Conservation (phyloP, 2,888 invertebrate genomes). For the Drosophila multiciliata region DNA sequence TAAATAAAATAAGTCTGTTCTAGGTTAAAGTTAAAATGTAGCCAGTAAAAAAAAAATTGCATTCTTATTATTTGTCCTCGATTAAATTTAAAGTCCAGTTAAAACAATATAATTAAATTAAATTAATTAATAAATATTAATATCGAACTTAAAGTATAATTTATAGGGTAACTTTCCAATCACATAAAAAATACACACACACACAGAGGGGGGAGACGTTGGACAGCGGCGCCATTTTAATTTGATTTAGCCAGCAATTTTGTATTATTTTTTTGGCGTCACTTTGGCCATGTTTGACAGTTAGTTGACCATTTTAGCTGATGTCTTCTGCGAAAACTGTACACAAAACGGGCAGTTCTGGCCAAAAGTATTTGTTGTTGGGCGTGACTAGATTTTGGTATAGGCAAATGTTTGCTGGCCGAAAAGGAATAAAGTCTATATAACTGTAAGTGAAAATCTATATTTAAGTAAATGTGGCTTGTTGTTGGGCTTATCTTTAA, state of each 20-base stretch:
- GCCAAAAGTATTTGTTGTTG: conserved; percentile 12
- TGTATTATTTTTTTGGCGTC: conserved; percentile 48
- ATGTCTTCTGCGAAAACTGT: conserved; percentile 35
- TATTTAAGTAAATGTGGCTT: background rate
- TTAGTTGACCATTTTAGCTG: conserved; percentile 65
- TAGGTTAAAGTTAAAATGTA: background rate
- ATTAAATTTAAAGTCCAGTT: background rate
- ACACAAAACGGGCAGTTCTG: conserved; percentile 35
- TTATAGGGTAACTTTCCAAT: conserved; percentile 59
- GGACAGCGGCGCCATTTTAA: conserved; percentile 71
- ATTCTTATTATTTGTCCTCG: background rate
- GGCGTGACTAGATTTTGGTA: background rate
- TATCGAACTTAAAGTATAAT: conserved; percentile 53
- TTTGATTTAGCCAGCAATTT: conserved; percentile 60
- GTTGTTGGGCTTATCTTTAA: background rate
- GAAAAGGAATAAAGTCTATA: background rate
- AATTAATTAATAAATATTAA: too few relatives aligned
- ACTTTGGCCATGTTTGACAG: conserved; percentile 66
- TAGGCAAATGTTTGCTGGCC: background rate
- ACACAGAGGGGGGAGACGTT: conserved; percentile 25
- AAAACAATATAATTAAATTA: conserved; percentile 16
- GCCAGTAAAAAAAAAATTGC: background rate
- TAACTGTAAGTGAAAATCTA: background rate
- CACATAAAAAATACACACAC: conserved; percentile 27
- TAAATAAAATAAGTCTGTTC: background rate